Base-by-base conservation (phyloP, 2,888 invertebrate species). In the Luffia ferchaultella region DNA sequence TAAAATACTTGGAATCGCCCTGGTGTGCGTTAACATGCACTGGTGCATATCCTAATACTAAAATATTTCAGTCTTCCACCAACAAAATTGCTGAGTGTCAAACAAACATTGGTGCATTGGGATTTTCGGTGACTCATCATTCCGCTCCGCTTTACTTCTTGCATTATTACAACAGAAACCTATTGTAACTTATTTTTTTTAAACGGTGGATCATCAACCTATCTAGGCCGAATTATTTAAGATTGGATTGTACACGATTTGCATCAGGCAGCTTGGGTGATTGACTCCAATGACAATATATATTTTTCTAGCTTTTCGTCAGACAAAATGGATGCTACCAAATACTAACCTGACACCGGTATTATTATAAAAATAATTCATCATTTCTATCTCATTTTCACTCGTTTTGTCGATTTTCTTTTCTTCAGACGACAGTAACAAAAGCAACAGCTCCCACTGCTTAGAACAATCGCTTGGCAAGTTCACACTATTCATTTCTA, bases 401-500 rank as follows among this genome's bases (percentile, higher is more conserved):
- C 57, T 63, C 3, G 73, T 76, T 20, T 76, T 64, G 59, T 79
- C 75, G 52, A 76, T 76, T 56, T 76, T 82, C 60, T 75, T 80
- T 53, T 82, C 82, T 54, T 83, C 82, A 7, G 76, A 73, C 17
- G 78, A 73, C 48, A 80, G 60, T 46, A 80, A 62, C 16, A 78
- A 64, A 16, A 79, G 59, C 41, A 80, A 59, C n/a, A 79, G 66
- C 54, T 83, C 79, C 83, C 82, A 83, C 55, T 80, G 79, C 54
- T 76, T 70, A 1, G 73, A 64, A 51, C 73, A 74, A 50, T 82
- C 77, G 19, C 76, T 71, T 9, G 79, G 76, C 50, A 79, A 60
- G 44, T 52, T 62, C 47, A 70, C 53, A 54, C 54, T 62, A 56
- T 65, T 67, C 73, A 75, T 77, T n/a, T n/a, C n/a, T n/a, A n/a